A percentile compares a stretch with the other conserved stretches of the same genome.
phyloP scores from a whole-genome alignment of 1,140 invertebrate genomes.

The Onthophagus taurus region DNA sequence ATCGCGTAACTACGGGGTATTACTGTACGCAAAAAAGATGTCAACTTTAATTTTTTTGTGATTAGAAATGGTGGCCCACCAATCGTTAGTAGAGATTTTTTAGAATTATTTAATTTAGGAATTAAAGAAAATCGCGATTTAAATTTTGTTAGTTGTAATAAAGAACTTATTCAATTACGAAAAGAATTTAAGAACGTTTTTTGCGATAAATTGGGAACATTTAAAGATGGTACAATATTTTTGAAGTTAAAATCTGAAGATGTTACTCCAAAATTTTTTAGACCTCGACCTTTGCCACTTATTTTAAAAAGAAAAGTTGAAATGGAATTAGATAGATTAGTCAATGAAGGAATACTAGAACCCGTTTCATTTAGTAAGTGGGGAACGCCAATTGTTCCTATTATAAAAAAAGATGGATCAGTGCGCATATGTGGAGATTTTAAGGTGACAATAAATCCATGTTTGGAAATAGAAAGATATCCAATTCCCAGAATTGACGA shows the following conservation, averaged over 20 bases:
- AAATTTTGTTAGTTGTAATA: no score
- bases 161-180: background rate
- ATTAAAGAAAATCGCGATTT: no score
- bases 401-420: background rate
- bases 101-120: no score
- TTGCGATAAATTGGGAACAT: background rate
- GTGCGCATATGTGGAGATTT: background rate
- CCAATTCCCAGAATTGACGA: constrained; percentile 22
- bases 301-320: background rate
- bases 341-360: background rate
- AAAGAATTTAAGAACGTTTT: constrained; percentile 3
- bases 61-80: no score
- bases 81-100: no score
- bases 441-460: constrained; percentile 13
- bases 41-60: no score
- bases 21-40: no score
- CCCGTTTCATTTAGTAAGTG: background rate
- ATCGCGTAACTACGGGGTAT: no score
- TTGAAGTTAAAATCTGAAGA: background rate
- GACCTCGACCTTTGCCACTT: background rate
- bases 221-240: background rate
- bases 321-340: background rate
- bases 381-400: constrained; percentile 2
- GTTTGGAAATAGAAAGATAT: constrained; percentile 19
- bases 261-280: constrained; percentile 12